These are phyloP conservation scores for Liodrosophila aerea DNA, from an alignment of 2,888 invertebrate species.

Conservation along the genomic window DNA sequence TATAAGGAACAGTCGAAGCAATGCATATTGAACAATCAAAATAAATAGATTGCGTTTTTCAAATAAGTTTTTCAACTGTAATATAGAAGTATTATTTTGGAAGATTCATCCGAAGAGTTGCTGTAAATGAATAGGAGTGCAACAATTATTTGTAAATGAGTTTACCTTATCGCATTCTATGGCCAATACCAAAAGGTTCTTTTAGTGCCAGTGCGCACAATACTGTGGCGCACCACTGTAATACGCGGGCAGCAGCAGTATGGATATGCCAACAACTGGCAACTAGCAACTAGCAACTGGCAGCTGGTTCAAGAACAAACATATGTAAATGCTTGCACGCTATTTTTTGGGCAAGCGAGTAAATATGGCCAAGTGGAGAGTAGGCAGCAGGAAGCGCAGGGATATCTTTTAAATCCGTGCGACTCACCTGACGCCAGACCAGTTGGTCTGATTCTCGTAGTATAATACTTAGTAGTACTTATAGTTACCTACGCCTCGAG, in stretches of 20 bases:
- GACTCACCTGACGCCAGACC: conserved; percentile 33
- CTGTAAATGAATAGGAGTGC: too few species aligned
- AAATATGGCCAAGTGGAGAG: conserved; percentile 43
- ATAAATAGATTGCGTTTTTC: background rate
- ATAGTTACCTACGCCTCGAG: conserved; percentile 63
- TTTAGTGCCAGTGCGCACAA: conserved; percentile 18
- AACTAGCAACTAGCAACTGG: conserved; percentile 23
- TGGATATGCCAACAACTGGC: conserved; percentile 6
- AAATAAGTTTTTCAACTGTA: too few species aligned
- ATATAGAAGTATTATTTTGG: too few species aligned
- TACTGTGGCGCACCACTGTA: conserved; percentile 42
- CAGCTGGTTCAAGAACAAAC: conserved; percentile 65
- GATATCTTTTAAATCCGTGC: conserved; percentile 40
- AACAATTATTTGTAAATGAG: too few species aligned
- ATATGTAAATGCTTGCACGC: conserved; percentile 74
- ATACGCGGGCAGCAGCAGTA: conserved; percentile 10
- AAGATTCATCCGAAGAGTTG: too few species aligned
- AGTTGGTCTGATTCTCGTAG: conserved; percentile 24
- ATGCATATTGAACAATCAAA: conserved; percentile 42
- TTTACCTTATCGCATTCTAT: too few species aligned
- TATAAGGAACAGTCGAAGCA: conserved; percentile 48
- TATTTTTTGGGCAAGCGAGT: conserved; percentile 39
- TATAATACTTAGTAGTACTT: too few species aligned
- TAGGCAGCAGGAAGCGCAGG: conserved; percentile 3
- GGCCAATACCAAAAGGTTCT: too few species aligned